A percentile compares a stretch with the other conserved stretches of the same genome.
Evolutionary conservation across 2,888 invertebrate species (phyloP).

Genomic region (Chloroclystis v-ata): DNA sequence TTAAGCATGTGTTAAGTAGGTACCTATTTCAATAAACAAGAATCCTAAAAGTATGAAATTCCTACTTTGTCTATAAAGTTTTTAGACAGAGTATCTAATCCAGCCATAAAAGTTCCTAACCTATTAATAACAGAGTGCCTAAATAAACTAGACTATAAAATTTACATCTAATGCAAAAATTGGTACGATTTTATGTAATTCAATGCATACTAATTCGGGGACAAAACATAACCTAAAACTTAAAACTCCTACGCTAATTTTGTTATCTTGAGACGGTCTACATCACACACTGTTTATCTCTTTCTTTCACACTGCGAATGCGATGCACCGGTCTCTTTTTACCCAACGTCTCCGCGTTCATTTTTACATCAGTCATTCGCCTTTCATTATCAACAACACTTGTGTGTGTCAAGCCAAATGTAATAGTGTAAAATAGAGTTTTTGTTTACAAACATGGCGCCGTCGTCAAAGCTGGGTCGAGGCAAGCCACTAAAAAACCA

Average conservation of each 20-base stretch:
- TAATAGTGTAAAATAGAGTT: conserved; percentile 25
- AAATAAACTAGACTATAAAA: too few relatives aligned
- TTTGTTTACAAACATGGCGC: conserved; percentile 35
- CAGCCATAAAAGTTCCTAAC: too few relatives aligned
- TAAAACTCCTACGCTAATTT: conserved; percentile 21
- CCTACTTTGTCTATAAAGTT: too few relatives aligned
- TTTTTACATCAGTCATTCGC: conserved; percentile 37
- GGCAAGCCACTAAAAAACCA: conserved; percentile 39
- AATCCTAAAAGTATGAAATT: too few relatives aligned
- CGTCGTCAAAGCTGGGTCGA: conserved; percentile 36
- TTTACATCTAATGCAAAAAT: too few relatives aligned
- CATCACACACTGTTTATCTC: conserved; percentile 21
- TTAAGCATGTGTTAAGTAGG: too few relatives aligned
- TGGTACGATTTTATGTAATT: too few relatives aligned
- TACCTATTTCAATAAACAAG: too few relatives aligned
- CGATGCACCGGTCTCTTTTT: conserved; percentile 24
- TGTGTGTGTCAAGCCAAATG: conserved; percentile 36
- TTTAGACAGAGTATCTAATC: too few relatives aligned
- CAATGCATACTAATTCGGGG: conserved; percentile 7
- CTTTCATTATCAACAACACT: conserved; percentile 38
- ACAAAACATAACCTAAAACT: conserved; percentile 24
- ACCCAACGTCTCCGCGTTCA: conserved; percentile 18
- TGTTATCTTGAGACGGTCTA: conserved; percentile 15
- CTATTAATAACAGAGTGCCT: too few relatives aligned
- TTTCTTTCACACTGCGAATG: conserved; percentile 14